A percentile compares a stretch with the other conserved stretches of the same genome.
phyloP scores from a whole-genome alignment of 2,797 vertebrate genomes.

The Myiothlypis coronata region DNA sequence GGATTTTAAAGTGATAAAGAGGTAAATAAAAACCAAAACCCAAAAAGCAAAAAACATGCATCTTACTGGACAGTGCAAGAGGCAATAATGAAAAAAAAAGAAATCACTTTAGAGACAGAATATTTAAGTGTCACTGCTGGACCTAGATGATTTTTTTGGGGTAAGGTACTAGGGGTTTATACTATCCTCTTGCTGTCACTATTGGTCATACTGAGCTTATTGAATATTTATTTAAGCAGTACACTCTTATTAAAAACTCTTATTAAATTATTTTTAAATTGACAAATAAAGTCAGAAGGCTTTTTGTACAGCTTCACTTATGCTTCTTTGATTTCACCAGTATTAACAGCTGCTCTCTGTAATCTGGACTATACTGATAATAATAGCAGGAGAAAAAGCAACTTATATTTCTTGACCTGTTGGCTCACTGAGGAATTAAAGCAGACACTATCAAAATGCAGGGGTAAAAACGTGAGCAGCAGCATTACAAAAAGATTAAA shows the following conservation, averaged over 20 bases:
- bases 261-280: neutral
- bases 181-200: neutral
- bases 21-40: neutral
- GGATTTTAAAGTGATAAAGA: neutral
- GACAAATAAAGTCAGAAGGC: neutral
- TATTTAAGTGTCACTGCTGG: neutral
- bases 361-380: neutral
- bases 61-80: neutral
- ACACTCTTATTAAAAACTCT: neutral
- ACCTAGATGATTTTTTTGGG: neutral
- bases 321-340: neutral
- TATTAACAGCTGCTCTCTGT: rapidly evolving
- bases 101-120: neutral
- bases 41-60: neutral
- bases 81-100: rapidly evolving
- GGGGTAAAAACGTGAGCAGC: neutral
- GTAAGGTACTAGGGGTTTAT: neutral
- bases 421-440: neutral
- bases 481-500: neutral
- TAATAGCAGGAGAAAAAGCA: neutral
- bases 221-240: neutral
- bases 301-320: neutral
- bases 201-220: neutral
- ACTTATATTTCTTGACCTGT: neutral
- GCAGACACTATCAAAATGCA: neutral